These are phyloP conservation scores for Trididemnum clinides DNA, from an alignment of 23 tunicate genomes.

Conservation along the genomic window DNA sequence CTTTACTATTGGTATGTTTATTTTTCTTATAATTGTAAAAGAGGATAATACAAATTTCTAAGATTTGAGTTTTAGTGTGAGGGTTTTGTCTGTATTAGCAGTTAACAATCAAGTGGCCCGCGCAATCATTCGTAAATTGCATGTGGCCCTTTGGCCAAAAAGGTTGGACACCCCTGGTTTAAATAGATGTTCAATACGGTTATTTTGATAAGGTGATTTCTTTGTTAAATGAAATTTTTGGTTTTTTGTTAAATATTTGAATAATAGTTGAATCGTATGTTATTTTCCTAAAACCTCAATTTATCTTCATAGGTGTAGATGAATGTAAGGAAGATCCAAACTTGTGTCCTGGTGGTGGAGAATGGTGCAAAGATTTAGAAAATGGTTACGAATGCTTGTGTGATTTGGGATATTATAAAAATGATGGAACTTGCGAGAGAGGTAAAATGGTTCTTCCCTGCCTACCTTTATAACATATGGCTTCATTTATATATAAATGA, in stretches of 20 bases:
- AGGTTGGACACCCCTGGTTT: too few relatives aligned
- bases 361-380: background rate
- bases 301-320: background rate
- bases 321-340: background rate
- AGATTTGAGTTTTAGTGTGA: too few relatives aligned
- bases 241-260: background rate
- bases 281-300: background rate
- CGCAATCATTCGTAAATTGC: too few relatives aligned
- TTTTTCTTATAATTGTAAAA: too few relatives aligned
- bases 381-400: background rate
- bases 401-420: conserved; percentile 10
- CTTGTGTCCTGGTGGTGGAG: background rate
- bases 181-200: too few relatives aligned
- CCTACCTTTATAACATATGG: background rate
- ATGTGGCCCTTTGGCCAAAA: too few relatives aligned
- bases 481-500: background rate
- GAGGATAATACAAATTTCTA: too few relatives aligned
- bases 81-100: too few relatives aligned
- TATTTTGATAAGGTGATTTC: background rate
- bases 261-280: background rate
- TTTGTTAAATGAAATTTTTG: background rate
- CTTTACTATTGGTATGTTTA: too few relatives aligned
- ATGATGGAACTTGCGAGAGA: background rate
- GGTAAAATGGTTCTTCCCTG: background rate
- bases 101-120: too few relatives aligned